Conservation (phyloP, 2,888 invertebrate genomes). For the Tenthredo scrophulariae region DNA sequence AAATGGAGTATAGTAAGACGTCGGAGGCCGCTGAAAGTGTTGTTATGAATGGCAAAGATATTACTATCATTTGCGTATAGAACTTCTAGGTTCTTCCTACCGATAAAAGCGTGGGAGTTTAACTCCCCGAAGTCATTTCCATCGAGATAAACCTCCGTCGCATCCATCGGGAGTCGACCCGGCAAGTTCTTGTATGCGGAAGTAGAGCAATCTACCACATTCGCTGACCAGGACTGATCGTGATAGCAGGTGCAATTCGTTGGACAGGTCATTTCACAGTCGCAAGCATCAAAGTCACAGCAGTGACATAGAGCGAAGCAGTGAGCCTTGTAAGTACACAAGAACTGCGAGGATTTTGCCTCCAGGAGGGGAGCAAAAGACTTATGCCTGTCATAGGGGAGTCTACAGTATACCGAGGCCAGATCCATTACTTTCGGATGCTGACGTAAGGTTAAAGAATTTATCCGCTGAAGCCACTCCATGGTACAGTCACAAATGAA, state of each 20-base stretch:
- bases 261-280: constrained; percentile 98
- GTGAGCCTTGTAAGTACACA: constrained; percentile 95
- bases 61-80: constrained; percentile 94
- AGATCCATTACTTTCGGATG: constrained; percentile 95
- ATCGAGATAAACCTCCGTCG: constrained; percentile 95
- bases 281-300: constrained; percentile 98
- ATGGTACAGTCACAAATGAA: constrained; percentile 97
- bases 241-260: constrained; percentile 96
- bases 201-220: constrained; percentile 94
- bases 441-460: constrained; percentile 90
- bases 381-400: constrained; percentile 91
- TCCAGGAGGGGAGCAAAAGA: constrained; percentile 92
- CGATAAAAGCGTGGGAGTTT: constrained; percentile 94
- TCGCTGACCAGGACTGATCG: constrained; percentile 95
- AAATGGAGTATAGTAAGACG: constrained; percentile 90
- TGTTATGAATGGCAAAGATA: constrained; percentile 91
- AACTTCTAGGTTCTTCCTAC: constrained; percentile 92
- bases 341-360: constrained; percentile 93
- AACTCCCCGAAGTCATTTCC: constrained; percentile 94
- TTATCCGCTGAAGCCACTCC: constrained; percentile 96
- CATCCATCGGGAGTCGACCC: constrained; percentile 95
- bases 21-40: constrained; percentile 93
- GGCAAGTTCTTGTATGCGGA: constrained; percentile 91
- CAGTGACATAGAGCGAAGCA: constrained; percentile 97
- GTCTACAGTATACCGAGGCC: constrained; percentile 93